Evolutionary conservation across 2,888 invertebrate species (phyloP), one percentile per base, ranked within the genome.

Genomic region (Caenorhabditis sulstoni): DNA sequence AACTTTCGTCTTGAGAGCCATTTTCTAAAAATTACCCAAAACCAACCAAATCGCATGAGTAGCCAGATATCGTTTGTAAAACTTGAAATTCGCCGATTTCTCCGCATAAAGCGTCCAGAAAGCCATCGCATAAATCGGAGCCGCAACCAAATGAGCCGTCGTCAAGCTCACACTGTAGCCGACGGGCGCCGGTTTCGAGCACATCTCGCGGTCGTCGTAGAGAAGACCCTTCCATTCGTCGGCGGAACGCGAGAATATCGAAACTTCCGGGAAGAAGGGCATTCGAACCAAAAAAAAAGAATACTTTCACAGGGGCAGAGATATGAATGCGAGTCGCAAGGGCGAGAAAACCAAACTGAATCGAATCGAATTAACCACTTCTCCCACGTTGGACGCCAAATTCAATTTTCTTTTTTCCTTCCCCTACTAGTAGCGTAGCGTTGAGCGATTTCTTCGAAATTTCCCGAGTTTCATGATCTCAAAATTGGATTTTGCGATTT

Each of bases 241-340:
- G 20, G 12, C 37, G 8, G 35, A 37, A 35, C 76, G 37, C 3
- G 49, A 39, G 37, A 77, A 65, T 20, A 70, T 50, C 2, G 77
- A 70, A 8, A 70, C 53, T 9, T 77, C 65, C 23, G 70, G 65
- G 37, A 70, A 77, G 57, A 70, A 77, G 35, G 70, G 64, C 68
- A 76, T 76, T 18, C 29, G 14, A 29, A 20, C 22, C n/a, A 59
- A 39, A 47, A n/a, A n/a, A n/a, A n/a, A n/a, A n/a, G n/a, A n/a
- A n/a, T n/a, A n/a, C n/a, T n/a, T n/a, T n/a, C n/a, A n/a, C n/a
- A n/a, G n/a, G n/a, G n/a, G n/a, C n/a, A n/a, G n/a, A n/a, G n/a
- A n/a, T n/a, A n/a, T n/a, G n/a, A n/a, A n/a, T n/a, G n/a, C n/a
- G n/a, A n/a, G n/a, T n/a, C n/a, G n/a, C n/a, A n/a, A n/a, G n/a